Evolutionary conservation across 2,797 vertebrate species (phyloP), one percentile per base, ranked within the genome.

Genomic region (Channallabes apus): DNA sequence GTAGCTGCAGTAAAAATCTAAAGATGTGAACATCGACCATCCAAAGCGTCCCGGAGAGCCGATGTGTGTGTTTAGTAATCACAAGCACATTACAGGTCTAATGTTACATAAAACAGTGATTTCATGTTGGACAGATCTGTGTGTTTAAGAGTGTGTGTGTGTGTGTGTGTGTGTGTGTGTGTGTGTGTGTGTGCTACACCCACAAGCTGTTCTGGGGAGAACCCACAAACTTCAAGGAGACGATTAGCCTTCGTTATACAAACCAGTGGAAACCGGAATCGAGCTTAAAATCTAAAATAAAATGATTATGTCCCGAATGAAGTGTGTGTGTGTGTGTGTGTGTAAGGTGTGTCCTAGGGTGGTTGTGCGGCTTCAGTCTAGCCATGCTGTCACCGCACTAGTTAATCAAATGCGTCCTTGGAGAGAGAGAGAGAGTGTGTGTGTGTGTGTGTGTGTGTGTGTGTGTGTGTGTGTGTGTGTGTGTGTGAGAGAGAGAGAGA

Each of bases 371-470:
- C 41, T 14, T 72, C 38, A 22, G 69, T 24, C 71, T 51, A 51
- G 71, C 71, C 71, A 46, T 51, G 41, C 41, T 73, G 71, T 73
- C 71, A 46, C 24, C 17, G 69, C 9, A 5, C 38, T 71, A 71
- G 69, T 71, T 71, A 71, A 71, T 71, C 69, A 46, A 67, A 41
- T 46, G 38, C 12, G 69, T 38, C 69, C 71, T n/a, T 73, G 71
- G 38, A 51, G 38, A 51, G 24, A 5, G 5, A n/a, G 24, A n/a
- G 69, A 24, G 24, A 15, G 22, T 24, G 32, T 11, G 69, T 27
- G 69, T 46, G 69, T 46, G 35, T 41, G 20, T 71, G 32, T 20
- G 69, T 56, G 29, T n/a, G n/a, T n/a, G n/a, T n/a, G n/a, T n/a
- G n/a, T n/a, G n/a, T n/a, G 22, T 24, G 32, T 11, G 71, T 27